phyloP scores from a whole-genome alignment of 2,888 invertebrate genomes.

The Stenurella melanura region DNA sequence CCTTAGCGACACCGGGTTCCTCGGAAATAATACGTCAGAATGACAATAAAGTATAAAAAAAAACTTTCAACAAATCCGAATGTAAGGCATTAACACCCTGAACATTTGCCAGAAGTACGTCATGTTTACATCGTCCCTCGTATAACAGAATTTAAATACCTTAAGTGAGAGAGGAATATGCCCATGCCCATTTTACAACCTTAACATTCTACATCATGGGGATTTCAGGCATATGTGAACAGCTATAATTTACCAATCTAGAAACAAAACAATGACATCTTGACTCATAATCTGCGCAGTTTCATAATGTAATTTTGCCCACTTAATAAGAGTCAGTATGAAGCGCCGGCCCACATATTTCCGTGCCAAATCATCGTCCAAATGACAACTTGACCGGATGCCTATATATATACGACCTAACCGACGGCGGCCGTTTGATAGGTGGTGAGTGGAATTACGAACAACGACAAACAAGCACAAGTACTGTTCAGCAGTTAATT shows the following conservation, averaged over 20 bases:
- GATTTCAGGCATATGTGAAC: not conserved
- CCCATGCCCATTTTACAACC: not conserved
- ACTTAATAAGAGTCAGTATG: not conserved
- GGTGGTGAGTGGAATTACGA: constrained; percentile 17
- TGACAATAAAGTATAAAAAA: too few species aligned
- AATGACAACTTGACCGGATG: constrained; percentile 14
- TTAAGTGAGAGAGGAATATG: not conserved
- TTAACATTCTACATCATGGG: not conserved
- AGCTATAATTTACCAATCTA: constrained; percentile 13
- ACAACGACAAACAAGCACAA: constrained; percentile 12
- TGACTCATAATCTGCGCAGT: constrained; percentile 16
- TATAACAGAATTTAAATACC: too few species aligned
- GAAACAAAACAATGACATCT: constrained; percentile 16
- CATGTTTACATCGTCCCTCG: too few species aligned
- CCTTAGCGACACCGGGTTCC: too few species aligned
- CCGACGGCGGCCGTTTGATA: constrained; percentile 10
- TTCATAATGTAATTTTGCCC: constrained; percentile 20
- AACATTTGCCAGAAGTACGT: too few species aligned
- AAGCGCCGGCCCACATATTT: constrained; percentile 18
- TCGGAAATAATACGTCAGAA: too few species aligned
- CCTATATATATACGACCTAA: not conserved
- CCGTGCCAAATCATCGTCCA: constrained; percentile 17
- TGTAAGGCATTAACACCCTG: too few species aligned
- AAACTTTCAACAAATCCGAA: too few species aligned
- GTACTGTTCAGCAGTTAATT: constrained; percentile 63